Conservation (phyloP, 2,113 vertebrate genomes). For the Rhynchomys soricoides region DNA sequence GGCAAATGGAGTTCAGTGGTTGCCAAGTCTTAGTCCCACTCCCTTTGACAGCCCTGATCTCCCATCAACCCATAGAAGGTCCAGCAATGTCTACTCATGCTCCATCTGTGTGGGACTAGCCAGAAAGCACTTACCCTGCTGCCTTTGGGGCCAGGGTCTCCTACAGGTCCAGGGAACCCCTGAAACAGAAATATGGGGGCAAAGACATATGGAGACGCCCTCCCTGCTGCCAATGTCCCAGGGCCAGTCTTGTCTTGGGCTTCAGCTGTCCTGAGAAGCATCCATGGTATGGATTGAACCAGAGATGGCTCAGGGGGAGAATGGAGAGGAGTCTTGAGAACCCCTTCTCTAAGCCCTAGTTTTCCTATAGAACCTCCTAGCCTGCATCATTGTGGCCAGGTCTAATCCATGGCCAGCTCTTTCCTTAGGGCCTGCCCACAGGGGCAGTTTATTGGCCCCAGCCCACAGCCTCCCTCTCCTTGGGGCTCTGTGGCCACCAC, state of each 20-base stretch:
- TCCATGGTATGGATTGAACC: not conserved
- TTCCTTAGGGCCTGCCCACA: not conserved
- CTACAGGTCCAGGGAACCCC: conserved; percentile 98
- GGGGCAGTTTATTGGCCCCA: not conserved
- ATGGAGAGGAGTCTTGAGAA: not conserved
- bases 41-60: not conserved
- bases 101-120: not conserved
- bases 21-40: not conserved
- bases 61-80: not conserved
- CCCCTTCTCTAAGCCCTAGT: too few relatives aligned
- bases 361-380: not conserved
- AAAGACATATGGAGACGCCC: conserved; percentile 81
- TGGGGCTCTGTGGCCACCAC: conserved; percentile 53
- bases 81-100: not conserved
- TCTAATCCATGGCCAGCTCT: not conserved
- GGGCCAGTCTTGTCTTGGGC: not conserved
- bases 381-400: not conserved
- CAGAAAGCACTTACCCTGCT: conserved; percentile 91
- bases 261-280: not conserved
- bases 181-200: conserved; percentile 86
- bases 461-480: conserved; percentile 53
- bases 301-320: not conserved
- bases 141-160: conserved; percentile 95
- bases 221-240: not conserved
- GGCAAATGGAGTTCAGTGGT: not conserved